phyloP scores from a whole-genome alignment of 2,888 invertebrate species.

The Cordilura impudica region DNA sequence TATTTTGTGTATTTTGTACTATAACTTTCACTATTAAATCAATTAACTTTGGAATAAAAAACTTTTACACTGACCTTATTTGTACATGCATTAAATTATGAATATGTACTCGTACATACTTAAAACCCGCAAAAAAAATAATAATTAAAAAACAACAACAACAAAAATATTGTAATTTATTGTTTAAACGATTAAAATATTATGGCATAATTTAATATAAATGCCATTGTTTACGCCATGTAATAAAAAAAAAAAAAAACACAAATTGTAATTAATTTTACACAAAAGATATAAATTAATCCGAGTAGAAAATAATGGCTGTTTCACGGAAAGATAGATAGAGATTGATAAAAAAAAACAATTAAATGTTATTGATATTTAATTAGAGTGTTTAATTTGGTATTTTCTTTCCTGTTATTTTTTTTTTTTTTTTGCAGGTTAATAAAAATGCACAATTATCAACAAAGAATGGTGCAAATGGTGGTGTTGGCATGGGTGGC shows the following conservation, averaged over 20 bases:
- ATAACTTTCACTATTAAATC: too few species aligned
- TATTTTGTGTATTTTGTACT: too few species aligned
- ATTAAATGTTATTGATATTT: constrained; percentile 34
- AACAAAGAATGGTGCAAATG: constrained; percentile 62
- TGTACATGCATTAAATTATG: too few species aligned
- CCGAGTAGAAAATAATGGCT: not conserved
- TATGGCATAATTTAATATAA: not conserved
- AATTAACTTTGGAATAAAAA: too few species aligned
- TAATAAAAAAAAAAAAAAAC: not conserved
- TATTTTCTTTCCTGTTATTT: not conserved
- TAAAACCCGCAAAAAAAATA: too few species aligned
- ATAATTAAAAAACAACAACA: too few species aligned
- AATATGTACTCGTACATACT: too few species aligned
- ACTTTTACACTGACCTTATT: too few species aligned
- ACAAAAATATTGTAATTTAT: not conserved
- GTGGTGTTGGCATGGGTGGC: not conserved
- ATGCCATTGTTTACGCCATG: not conserved
- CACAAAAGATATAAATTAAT: not conserved
- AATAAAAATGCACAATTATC: constrained; percentile 74
- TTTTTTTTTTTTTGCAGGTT: constrained; percentile 67
- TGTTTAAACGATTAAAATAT: not conserved
- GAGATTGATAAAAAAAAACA: constrained; percentile 11
- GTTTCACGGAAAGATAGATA: not conserved
- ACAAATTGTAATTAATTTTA: not conserved
- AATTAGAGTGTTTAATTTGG: constrained; percentile 11